phyloP scores from a whole-genome alignment of 2,113 vertebrate genomes.

The Pantherophis guttatus region DNA sequence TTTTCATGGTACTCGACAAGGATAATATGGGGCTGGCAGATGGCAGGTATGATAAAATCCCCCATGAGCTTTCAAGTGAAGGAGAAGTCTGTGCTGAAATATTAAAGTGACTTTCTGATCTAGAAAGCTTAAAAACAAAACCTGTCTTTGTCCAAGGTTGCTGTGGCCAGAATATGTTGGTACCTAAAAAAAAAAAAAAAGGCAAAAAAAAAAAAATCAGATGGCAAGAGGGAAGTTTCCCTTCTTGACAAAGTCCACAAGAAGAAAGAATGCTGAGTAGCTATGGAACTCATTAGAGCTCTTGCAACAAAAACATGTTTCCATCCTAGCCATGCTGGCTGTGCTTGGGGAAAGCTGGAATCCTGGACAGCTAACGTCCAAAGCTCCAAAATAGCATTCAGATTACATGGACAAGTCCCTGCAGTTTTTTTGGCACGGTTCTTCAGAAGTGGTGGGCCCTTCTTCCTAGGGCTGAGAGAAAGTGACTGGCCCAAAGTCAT shows the following conservation, averaged over 20 bases:
- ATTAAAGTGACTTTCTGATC: conserved; percentile 14
- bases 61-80: conserved; percentile 30
- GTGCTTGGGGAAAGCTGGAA: background rate
- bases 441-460: background rate
- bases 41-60: conserved; percentile 33
- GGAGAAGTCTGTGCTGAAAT: conserved; percentile 25
- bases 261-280: background rate
- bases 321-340: background rate
- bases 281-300: background rate
- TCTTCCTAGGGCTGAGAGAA: background rate
- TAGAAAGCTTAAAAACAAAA: conserved; percentile 30
- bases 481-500: background rate
- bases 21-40: conserved; percentile 38
- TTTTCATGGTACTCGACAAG: conserved; percentile 4
- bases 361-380: background rate
- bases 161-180: background rate
- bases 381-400: background rate
- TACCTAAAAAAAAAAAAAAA: background rate
- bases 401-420: background rate
- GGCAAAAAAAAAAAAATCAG: background rate
- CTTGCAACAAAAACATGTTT: background rate
- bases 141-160: conserved; percentile 7
- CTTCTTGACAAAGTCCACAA: background rate
- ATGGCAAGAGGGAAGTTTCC: background rate
- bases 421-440: background rate